These are phyloP conservation scores for Papilio xuthus DNA, from an alignment of 1,140 invertebrate species.

Conservation along the genomic window DNA sequence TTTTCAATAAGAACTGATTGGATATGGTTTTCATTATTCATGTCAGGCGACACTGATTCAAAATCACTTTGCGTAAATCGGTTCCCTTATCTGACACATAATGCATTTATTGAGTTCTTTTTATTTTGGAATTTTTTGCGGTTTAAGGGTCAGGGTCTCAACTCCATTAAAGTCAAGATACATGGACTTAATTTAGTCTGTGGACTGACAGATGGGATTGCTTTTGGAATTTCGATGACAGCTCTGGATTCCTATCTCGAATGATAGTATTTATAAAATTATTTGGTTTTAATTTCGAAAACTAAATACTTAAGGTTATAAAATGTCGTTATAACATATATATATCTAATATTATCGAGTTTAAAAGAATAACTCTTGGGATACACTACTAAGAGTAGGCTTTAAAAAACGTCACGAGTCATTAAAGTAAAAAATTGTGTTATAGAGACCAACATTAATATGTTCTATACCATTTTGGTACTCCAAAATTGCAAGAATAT, in stretches of 20 bases:
- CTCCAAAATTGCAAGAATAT: too few species aligned
- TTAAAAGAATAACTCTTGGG: too few species aligned
- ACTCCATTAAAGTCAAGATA: constrained; percentile 50
- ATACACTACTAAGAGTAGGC: too few species aligned
- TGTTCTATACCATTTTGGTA: too few species aligned
- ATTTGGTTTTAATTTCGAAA: not conserved
- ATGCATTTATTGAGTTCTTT: constrained; percentile 44
- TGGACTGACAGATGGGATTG: constrained; percentile 6
- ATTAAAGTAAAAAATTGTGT: too few species aligned
- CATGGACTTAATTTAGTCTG: constrained; percentile 34
- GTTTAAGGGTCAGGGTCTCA: constrained; percentile 48
- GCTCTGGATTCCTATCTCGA: constrained; percentile 2
- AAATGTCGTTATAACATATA: too few species aligned
- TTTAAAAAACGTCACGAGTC: too few species aligned
- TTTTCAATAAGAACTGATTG: constrained; percentile 26
- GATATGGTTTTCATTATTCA: constrained; percentile 48
- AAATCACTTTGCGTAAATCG: constrained; percentile 61
- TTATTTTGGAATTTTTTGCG: constrained; percentile 43
- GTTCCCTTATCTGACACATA: constrained; percentile 49
- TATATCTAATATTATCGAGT: too few species aligned
- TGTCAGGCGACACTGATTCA: constrained; percentile 42
- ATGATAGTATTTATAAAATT: not conserved
- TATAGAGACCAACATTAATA: too few species aligned
- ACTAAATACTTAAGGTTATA: not conserved
- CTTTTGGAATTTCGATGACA: constrained; percentile 29